Evolutionary conservation across 2,888 invertebrate genomes (phyloP).

Genomic region (Liopterus haemorrhoidalis): DNA sequence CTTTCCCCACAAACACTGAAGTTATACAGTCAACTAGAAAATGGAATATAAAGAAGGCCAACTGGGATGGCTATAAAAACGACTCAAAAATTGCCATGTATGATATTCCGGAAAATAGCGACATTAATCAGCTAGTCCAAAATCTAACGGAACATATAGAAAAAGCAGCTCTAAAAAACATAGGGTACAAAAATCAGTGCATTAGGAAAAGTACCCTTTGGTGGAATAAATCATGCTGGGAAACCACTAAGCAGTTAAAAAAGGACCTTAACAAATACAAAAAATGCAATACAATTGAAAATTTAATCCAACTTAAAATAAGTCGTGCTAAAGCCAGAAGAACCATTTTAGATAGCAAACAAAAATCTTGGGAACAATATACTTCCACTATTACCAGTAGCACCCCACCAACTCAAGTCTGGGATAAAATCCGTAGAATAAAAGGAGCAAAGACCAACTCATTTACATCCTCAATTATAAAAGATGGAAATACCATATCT

Average conservation of each 20-base stretch:
- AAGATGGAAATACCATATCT: not conserved
- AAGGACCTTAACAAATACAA: not conserved
- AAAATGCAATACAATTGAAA: not conserved
- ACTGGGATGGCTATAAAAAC: too few species aligned
- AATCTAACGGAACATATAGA: too few species aligned
- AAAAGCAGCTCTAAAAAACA: too few species aligned
- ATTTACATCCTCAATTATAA: not conserved
- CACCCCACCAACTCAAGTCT: not conserved
- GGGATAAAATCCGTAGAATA: constrained; percentile 1
- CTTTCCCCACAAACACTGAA: too few species aligned
- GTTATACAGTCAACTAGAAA: not conserved
- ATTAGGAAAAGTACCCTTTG: not conserved
- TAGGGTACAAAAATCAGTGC: too few species aligned
- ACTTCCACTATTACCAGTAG: not conserved
- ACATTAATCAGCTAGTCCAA: too few species aligned
- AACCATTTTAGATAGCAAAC: not conserved
- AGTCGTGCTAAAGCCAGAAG: not conserved
- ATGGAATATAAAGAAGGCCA: too few species aligned
- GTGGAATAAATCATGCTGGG: not conserved
- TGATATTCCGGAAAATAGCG: too few species aligned
- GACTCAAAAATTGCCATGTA: too few species aligned
- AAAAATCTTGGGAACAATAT: not conserved
- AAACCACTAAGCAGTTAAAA: not conserved
- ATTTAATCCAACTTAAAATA: not conserved
- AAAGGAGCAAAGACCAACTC: not conserved